These are phyloP conservation scores for Melipona quadrifasciata DNA, from an alignment of 1,140 invertebrate species.

Conservation along the genomic window DNA sequence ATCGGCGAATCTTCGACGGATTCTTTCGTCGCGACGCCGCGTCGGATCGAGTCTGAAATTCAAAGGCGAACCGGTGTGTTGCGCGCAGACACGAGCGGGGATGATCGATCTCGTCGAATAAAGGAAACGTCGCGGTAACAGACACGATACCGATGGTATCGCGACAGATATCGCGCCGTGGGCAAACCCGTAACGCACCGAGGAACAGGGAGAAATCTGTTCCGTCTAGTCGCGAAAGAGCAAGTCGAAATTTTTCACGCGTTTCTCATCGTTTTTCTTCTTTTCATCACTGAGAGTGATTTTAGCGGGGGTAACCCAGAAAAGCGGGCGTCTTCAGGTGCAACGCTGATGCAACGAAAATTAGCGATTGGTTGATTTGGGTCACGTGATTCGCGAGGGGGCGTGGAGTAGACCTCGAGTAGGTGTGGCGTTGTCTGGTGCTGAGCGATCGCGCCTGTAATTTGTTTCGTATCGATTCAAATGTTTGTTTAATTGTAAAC, in stretches of 20 bases:
- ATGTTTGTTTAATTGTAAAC: too few relatives aligned
- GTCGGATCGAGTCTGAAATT: slow-evolving; percentile 48
- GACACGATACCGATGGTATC: slow-evolving; percentile 35
- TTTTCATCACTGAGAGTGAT: too few relatives aligned
- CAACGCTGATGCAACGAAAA: too few relatives aligned
- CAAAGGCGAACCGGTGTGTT: slow-evolving; percentile 24
- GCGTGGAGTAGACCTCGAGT: too few relatives aligned
- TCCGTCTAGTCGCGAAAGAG: not conserved
- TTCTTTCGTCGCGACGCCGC: slow-evolving; percentile 23
- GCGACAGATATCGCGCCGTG: slow-evolving; percentile 41
- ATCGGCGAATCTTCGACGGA: not conserved
- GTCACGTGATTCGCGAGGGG: too few relatives aligned
- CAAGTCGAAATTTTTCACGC: slow-evolving; percentile 11
- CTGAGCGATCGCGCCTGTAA: too few relatives aligned
- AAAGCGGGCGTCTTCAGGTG: too few relatives aligned
- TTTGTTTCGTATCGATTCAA: too few relatives aligned
- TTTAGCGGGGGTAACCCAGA: too few relatives aligned
- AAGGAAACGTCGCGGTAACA: slow-evolving; percentile 33
- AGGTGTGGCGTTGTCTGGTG: too few relatives aligned
- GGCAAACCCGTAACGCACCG: slow-evolving; percentile 10
- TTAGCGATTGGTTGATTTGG: too few relatives aligned
- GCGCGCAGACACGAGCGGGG: slow-evolving; percentile 23
- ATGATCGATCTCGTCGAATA: slow-evolving; percentile 40
- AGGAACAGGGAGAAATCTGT: slow-evolving; percentile 1
- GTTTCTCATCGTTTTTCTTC: too few relatives aligned